Percentiles rank a stretch among this genome's conserved stretches.
These are phyloP conservation scores for Cephus spinipes DNA, from an alignment of 2,888 invertebrate genomes.

Conservation along the genomic window DNA sequence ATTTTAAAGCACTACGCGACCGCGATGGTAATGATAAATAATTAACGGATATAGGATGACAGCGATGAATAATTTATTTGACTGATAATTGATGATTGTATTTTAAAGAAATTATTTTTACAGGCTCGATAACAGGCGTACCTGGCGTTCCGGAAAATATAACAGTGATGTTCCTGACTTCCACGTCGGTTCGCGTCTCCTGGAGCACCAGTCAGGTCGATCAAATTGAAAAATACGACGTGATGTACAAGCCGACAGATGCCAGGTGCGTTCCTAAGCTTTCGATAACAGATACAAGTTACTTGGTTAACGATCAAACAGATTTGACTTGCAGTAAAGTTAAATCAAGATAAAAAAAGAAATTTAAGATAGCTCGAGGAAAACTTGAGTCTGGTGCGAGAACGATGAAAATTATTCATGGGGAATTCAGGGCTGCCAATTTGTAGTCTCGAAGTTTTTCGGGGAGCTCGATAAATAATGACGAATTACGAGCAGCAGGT, in stretches of 20 bases:
- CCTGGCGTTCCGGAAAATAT: constrained; percentile 86
- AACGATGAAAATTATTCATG: constrained; percentile 20
- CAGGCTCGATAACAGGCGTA: constrained; percentile 83
- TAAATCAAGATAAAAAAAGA: background rate
- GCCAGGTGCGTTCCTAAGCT: constrained; percentile 79
- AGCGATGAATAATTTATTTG: background rate
- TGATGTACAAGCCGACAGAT: constrained; percentile 90
- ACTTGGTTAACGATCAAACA: background rate
- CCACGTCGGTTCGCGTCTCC: constrained; percentile 86
- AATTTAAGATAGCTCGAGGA: constrained; percentile 7
- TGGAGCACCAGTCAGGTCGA: constrained; percentile 85
- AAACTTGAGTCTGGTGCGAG: constrained; percentile 34
- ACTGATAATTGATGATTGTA: background rate
- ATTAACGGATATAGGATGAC: background rate
- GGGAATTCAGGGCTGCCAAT: constrained; percentile 3
- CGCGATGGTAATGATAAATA: background rate
- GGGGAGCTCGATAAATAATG: too few relatives aligned
- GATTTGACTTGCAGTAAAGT: background rate
- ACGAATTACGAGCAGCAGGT: too few relatives aligned
- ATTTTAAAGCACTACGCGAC: too few relatives aligned
- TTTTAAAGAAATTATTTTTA: constrained; percentile 28
- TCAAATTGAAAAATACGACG: constrained; percentile 89
- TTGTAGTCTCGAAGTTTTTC: background rate
- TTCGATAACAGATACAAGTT: constrained; percentile 16
- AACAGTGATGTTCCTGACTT: constrained; percentile 88